Percentiles rank a stretch among this genome's conserved stretches.
These are phyloP conservation scores for Branchinecta sandiegonensis DNA, from an alignment of 2,888 invertebrate genomes.

Conservation along the genomic window DNA sequence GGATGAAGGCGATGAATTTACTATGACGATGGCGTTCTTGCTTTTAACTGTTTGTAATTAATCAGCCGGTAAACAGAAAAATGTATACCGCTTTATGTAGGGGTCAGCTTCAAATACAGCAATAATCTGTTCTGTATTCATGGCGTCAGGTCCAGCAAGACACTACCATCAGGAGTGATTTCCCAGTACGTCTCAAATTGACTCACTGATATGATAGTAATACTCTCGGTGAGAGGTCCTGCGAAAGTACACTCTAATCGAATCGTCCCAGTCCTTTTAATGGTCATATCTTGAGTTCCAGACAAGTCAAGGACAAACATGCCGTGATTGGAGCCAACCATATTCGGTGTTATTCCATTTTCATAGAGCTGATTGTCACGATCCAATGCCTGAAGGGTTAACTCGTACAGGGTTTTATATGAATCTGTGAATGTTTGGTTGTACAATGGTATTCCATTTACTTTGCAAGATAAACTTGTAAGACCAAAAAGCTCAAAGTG, in stretches of 20 bases:
- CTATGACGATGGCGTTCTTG: neutral
- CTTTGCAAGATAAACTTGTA: neutral
- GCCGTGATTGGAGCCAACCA: neutral
- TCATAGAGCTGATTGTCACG: neutral
- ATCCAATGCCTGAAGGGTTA: neutral
- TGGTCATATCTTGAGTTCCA: constrained; percentile 12
- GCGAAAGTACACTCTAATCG: constrained; percentile 14
- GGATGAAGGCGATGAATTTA: neutral
- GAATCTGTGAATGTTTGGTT: neutral
- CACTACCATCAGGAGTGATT: neutral
- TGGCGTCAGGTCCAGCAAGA: neutral
- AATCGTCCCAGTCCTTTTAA: neutral
- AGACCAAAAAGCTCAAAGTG: neutral
- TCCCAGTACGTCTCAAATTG: neutral
- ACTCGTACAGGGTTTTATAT: constrained; percentile 1
- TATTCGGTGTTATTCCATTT: neutral
- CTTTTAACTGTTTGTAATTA: neutral
- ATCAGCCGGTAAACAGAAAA: neutral
- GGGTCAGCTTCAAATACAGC: neutral
- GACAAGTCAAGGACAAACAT: constrained; percentile 11
- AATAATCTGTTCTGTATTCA: neutral
- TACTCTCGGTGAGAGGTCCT: constrained; percentile 3
- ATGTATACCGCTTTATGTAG: neutral
- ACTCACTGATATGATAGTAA: neutral
- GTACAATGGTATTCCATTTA: neutral